Percentiles rank a stretch among this genome's conserved stretches.
phyloP scores from a whole-genome alignment of 2,888 invertebrate species.

The Orgyia antiqua region DNA sequence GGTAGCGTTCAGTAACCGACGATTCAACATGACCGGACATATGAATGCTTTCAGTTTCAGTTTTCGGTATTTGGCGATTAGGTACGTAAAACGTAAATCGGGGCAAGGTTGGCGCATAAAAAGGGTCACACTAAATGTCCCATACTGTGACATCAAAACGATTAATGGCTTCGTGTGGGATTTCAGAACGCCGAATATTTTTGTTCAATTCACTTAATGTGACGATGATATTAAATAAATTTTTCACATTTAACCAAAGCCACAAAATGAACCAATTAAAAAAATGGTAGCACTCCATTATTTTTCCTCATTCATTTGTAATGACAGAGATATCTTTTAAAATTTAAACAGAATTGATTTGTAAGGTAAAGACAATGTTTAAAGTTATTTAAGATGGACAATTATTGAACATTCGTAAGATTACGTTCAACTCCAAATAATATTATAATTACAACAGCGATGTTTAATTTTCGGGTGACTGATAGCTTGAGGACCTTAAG shows the following conservation, averaged over 20 bases:
- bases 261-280: constrained; percentile 30
- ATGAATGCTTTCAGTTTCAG: constrained; percentile 47
- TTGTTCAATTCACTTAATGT: constrained; percentile 62
- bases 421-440: too few relatives aligned
- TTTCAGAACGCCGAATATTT: constrained; percentile 62
- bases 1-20: constrained; percentile 36
- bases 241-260: constrained; percentile 38
- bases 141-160: constrained; percentile 75
- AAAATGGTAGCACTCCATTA: constrained; percentile 22
- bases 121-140: constrained; percentile 77
- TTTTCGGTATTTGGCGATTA: constrained; percentile 57
- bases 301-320: constrained; percentile 26
- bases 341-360: constrained; percentile 15
- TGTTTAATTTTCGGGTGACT: too few relatives aligned
- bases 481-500: too few relatives aligned
- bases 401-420: too few relatives aligned
- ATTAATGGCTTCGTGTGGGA: constrained; percentile 66
- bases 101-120: constrained; percentile 57
- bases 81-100: constrained; percentile 59
- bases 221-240: constrained; percentile 49
- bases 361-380: too few relatives aligned
- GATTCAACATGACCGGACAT: constrained; percentile 41
- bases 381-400: too few relatives aligned
- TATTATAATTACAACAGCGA: too few relatives aligned
- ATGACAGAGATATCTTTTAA: constrained; percentile 22